Evolutionary conservation across 2,888 invertebrate genomes (phyloP), one percentile per base, ranked within the genome.

Genomic region (Charanyca ferruginea): DNA sequence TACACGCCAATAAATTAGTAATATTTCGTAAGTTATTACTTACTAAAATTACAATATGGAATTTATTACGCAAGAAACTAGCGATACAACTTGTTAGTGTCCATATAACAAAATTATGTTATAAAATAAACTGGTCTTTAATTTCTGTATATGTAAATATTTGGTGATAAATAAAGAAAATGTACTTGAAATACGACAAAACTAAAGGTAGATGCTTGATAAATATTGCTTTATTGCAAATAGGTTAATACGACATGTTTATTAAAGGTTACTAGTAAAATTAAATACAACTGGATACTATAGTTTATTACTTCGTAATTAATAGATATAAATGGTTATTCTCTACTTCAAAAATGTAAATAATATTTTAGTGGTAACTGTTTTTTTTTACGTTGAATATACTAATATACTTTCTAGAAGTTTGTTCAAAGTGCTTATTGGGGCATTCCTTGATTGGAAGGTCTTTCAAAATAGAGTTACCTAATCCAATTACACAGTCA

Each of bases 131-230:
- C 41, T 45, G 42, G 57, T 48, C 3, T 72, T 59, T 51, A 63
- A 53, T 76, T 45, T 73, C 57, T 59, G 22, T 58, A 57, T 63
- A 58, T 65, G 49, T 62, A 28, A 77, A 77, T 77, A 72, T 77
- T 71, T 44, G 23, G 16, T 55, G 25, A 77, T 77, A 75, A 75
- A 75, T 73, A 65, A 54, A 60, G 22, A 5, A 54, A 66, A 72
- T 32, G 32, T 49, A 25, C 18, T 49, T 71, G 54, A 47, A 70
- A 47, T 52, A 47, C 23, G 23, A 54, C 64, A 32, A 41, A 48
- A 48, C 32, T 32, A 25, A 45, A 71, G 28, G 38, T 54, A 35
- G 32, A 52, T 55, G 6, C 35, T 58, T 48, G 25, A 35, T 65
- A 71, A 69, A 64, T 59, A 58, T 47, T 49, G 47, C 49, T 58